phyloP scores from a whole-genome alignment of 2,888 invertebrate species.

The Dicyrtoma fusca region DNA sequence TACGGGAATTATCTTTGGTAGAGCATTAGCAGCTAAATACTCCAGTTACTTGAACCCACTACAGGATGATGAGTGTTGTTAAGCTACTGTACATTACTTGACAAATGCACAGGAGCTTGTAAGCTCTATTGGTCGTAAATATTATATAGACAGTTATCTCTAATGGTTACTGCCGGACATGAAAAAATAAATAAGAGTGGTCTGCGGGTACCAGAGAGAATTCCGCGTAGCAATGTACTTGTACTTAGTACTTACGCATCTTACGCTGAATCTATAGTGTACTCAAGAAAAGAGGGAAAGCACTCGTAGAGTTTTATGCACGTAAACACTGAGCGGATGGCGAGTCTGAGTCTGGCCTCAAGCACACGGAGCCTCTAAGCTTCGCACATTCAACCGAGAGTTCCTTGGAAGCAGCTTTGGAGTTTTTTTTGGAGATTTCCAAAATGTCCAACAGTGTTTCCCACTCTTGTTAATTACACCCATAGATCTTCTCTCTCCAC shows the following conservation, averaged over 20 bases:
- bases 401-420: not conserved
- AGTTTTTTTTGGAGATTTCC: not conserved
- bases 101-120: no score
- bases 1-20: no score
- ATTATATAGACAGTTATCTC: slow-evolving; percentile 21
- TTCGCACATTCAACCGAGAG: no score
- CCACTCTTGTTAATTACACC: slow-evolving; percentile 35
- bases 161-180: slow-evolving; percentile 26
- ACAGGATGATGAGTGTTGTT: no score
- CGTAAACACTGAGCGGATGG: no score
- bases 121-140: no score
- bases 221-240: not conserved
- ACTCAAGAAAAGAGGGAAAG: not conserved
- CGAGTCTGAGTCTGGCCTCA: no score
- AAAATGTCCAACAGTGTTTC: slow-evolving; percentile 14
- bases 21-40: no score
- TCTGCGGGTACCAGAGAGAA: not conserved
- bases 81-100: no score
- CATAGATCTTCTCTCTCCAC: slow-evolving; percentile 31
- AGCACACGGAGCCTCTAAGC: no score
- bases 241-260: no score
- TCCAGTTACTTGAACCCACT: no score
- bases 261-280: not conserved
- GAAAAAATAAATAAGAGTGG: slow-evolving; percentile 29
- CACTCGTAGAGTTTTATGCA: not conserved